Percentiles rank a stretch among this genome's conserved stretches.
phyloP scores from a whole-genome alignment of 2,888 invertebrate genomes.

The Diaphora mendica region DNA sequence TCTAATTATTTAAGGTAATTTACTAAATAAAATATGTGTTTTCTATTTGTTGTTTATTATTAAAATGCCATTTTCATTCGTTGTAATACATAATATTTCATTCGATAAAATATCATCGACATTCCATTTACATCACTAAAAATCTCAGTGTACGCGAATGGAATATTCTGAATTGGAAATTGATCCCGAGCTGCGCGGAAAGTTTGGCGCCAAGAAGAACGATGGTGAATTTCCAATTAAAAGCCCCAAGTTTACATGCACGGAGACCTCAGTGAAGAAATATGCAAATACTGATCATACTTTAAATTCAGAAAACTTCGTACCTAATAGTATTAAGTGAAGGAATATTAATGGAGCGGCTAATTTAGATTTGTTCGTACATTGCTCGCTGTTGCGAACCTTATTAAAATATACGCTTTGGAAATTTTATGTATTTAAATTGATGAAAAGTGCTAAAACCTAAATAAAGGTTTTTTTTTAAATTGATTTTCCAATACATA shows the following conservation, averaged over 20 bases:
- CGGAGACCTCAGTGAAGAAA: slow-evolving; percentile 49
- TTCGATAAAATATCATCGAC: slow-evolving; percentile 32
- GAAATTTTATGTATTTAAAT: neutral
- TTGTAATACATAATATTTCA: neutral
- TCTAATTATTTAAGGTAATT: too few species aligned
- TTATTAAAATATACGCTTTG: neutral
- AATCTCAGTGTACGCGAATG: slow-evolving; percentile 57
- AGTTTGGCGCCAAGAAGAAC: slow-evolving; percentile 58
- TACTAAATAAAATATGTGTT: neutral
- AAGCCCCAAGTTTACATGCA: slow-evolving; percentile 66
- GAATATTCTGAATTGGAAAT: slow-evolving; percentile 79
- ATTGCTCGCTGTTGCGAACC: slow-evolving; percentile 1
- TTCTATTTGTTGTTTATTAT: neutral
- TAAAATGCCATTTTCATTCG: neutral
- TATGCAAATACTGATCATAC: slow-evolving; percentile 57
- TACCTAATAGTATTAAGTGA: slow-evolving; percentile 47
- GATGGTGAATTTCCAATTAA: slow-evolving; percentile 77
- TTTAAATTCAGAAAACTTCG: slow-evolving; percentile 43
- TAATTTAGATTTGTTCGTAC: slow-evolving; percentile 21
- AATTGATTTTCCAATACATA: too few species aligned
- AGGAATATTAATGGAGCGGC: slow-evolving; percentile 45
- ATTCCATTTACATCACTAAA: slow-evolving; percentile 41
- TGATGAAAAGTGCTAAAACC: neutral
- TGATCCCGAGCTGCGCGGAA: slow-evolving; percentile 67
- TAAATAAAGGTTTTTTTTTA: neutral